Evolutionary conservation across 2,797 vertebrate genomes (phyloP).

Genomic region (Triplophysa yarkandensis): DNA sequence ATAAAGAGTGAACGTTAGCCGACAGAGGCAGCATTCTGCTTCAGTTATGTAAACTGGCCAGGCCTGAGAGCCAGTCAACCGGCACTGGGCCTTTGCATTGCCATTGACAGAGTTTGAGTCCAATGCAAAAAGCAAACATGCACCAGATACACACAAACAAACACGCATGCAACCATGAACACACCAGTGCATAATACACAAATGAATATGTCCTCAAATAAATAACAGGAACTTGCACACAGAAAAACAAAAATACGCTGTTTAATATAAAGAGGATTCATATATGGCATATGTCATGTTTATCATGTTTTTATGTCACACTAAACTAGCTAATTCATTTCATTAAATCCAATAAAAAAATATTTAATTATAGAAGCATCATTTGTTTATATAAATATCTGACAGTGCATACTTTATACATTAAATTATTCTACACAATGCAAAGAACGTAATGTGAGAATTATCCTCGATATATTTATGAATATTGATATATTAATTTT

Average conservation of each 20-base stretch:
- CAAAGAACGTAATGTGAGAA: too few relatives aligned
- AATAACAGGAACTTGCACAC: neutral
- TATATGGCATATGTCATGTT: neutral
- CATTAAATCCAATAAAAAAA: neutral
- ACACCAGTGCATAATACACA: slow-evolving; percentile 32
- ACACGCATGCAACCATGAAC: slow-evolving; percentile 40
- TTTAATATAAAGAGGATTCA: too few relatives aligned
- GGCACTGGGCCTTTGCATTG: slow-evolving; percentile 77
- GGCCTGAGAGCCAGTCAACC: slow-evolving; percentile 76
- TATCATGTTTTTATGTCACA: too few relatives aligned
- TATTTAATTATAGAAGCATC: too few relatives aligned
- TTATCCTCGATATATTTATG: too few relatives aligned
- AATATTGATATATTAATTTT: too few relatives aligned
- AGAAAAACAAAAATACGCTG: neutral
- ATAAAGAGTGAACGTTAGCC: slow-evolving; percentile 76
- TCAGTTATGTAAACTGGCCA: slow-evolving; percentile 84
- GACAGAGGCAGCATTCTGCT: slow-evolving; percentile 67
- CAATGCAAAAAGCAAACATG: slow-evolving; percentile 71
- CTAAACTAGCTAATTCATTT: neutral
- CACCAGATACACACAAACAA: slow-evolving; percentile 56
- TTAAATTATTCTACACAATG: too few relatives aligned
- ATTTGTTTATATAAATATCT: too few relatives aligned
- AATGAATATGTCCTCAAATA: neutral
- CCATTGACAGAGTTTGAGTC: slow-evolving; percentile 70
- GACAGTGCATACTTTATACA: too few relatives aligned